These are phyloP conservation scores for Plagodis pulveraria DNA, from an alignment of 2,888 invertebrate species.

Conservation along the genomic window DNA sequence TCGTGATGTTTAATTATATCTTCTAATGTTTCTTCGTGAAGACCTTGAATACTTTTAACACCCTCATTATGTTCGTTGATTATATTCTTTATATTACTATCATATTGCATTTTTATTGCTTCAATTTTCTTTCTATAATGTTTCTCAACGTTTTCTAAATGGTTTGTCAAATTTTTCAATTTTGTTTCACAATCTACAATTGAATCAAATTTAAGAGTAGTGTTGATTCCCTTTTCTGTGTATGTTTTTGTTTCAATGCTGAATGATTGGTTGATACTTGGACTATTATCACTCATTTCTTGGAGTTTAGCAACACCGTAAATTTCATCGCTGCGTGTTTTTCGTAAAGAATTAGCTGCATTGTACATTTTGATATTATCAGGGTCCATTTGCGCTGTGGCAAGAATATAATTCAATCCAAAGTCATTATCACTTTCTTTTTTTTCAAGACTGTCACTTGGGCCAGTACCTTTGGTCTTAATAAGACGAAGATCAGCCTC, in stretches of 20 bases:
- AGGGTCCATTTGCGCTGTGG: conserved; percentile 51
- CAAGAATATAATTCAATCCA: conserved; percentile 61
- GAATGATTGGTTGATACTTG: conserved; percentile 36
- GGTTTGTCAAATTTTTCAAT: conserved; percentile 58
- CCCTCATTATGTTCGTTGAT: conserved; percentile 82
- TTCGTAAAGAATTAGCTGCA: conserved; percentile 39
- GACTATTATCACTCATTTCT: conserved; percentile 34
- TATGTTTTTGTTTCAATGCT: conserved; percentile 38
- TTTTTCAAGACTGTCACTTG: conserved; percentile 1
- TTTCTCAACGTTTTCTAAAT: conserved; percentile 63
- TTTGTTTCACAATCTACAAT: conserved; percentile 60
- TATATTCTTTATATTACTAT: conserved; percentile 79
- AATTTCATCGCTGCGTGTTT: conserved; percentile 53
- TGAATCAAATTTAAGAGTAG: conserved; percentile 54
- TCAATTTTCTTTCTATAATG: conserved; percentile 72
- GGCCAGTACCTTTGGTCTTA: conserved; percentile 37
- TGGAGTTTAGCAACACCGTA: conserved; percentile 33
- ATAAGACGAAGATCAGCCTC: conserved; percentile 51
- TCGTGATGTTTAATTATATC: conserved; percentile 78
- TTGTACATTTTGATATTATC: conserved; percentile 38
- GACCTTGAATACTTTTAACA: conserved; percentile 80
- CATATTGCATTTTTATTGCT: conserved; percentile 81
- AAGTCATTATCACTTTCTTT: conserved; percentile 36
- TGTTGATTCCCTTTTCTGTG: conserved; percentile 44
- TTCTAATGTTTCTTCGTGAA: conserved; percentile 80